Conservation (phyloP, 2,888 invertebrate genomes). For the Tipula helvola region DNA sequence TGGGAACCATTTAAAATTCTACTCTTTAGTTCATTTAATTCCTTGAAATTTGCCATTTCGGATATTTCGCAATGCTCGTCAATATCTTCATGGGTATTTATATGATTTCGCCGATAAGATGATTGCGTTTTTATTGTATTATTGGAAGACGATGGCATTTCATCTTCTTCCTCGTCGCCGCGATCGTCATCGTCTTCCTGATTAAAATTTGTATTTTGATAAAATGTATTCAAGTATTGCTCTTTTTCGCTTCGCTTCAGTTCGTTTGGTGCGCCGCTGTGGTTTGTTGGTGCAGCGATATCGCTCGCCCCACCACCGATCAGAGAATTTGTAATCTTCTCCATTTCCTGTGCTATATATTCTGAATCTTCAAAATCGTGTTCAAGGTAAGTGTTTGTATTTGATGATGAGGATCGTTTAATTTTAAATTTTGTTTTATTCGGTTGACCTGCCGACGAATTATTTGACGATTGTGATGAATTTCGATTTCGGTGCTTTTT, state of each 20-base stretch:
- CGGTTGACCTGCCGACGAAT: constrained; percentile 30
- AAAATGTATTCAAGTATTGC: constrained; percentile 18
- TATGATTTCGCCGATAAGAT: neutral
- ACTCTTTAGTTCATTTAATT: constrained; percentile 19
- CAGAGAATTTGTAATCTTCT: constrained; percentile 17
- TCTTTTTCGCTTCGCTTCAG: constrained; percentile 16
- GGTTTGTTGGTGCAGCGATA: neutral
- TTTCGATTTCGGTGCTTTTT: constrained; percentile 19
- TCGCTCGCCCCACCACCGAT: neutral
- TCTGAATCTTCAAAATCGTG: constrained; percentile 8
- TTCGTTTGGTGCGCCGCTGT: constrained; percentile 16
- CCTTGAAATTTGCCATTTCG: constrained; percentile 19
- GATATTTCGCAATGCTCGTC: constrained; percentile 18
- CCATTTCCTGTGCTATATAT: constrained; percentile 19
- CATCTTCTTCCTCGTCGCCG: constrained; percentile 16
- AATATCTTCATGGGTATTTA: constrained; percentile 11
- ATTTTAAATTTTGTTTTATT: neutral
- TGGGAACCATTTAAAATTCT: constrained; percentile 18
- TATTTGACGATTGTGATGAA: constrained; percentile 14
- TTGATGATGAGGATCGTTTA: neutral
- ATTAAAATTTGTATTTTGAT: constrained; percentile 20
- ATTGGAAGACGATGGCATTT: constrained; percentile 19
- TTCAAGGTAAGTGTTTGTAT: constrained; percentile 5
- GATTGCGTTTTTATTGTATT: constrained; percentile 18
- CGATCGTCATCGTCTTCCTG: constrained; percentile 13